A percentile compares a stretch with the other conserved stretches of the same genome.
Evolutionary conservation across 2,797 vertebrate species (phyloP).

Genomic region (Hippocampus kuda): DNA sequence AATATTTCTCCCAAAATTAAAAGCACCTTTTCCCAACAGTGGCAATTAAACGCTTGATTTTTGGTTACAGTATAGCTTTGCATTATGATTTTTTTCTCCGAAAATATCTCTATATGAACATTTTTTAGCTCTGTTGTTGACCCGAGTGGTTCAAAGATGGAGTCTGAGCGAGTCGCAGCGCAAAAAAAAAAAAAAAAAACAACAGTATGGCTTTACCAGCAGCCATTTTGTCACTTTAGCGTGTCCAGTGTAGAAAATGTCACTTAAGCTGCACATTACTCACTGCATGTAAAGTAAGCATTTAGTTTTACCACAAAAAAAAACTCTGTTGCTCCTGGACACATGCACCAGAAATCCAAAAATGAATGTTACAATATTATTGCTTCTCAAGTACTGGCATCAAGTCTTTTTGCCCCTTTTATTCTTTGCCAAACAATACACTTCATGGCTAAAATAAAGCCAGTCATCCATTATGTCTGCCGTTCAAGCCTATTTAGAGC

Average conservation of each 20-base stretch:
- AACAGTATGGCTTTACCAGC: slow-evolving; percentile 23
- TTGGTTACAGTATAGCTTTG: neutral
- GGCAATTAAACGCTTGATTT: neutral
- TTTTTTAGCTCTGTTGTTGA: slow-evolving; percentile 26
- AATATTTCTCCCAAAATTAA: neutral
- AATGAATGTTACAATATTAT: neutral
- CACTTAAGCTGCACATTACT: neutral
- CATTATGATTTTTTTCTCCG: neutral
- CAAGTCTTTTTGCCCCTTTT: neutral
- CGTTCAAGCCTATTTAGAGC: slow-evolving; percentile 21
- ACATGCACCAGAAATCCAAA: neutral
- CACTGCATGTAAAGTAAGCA: neutral
- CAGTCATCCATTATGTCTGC: slow-evolving; percentile 15
- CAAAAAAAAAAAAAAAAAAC: slow-evolving; percentile 34
- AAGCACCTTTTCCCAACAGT: neutral
- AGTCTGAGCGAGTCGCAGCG: slow-evolving; percentile 41
- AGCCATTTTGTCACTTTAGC: slow-evolving; percentile 63
- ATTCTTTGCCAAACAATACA: neutral
- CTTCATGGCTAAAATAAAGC: slow-evolving; percentile 31
- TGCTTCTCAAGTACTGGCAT: neutral
- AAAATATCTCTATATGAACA: neutral
- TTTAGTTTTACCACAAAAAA: neutral
- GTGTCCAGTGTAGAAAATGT: slow-evolving; percentile 12
- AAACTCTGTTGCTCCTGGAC: neutral
- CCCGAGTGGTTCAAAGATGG: slow-evolving; percentile 53